Conservation (phyloP, 2,888 invertebrate genomes). For the Dermolepida albohirtum region DNA sequence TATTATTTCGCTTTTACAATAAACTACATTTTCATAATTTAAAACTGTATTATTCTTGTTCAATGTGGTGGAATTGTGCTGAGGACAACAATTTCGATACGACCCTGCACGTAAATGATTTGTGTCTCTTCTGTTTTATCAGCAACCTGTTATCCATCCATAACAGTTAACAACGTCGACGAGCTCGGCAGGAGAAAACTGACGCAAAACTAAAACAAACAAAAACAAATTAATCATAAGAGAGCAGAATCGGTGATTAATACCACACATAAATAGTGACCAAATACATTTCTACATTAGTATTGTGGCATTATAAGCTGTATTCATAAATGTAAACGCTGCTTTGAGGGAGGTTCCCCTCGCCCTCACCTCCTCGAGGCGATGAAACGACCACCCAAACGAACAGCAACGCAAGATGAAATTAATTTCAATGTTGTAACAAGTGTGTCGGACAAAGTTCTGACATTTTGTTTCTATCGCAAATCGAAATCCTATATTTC, state of each 20-base stretch:
- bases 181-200: conserved; percentile 1
- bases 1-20: too few species aligned
- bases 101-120: background rate
- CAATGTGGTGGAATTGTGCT: too few species aligned
- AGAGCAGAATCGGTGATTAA: conserved; percentile 11
- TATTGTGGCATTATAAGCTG: conserved; percentile 6
- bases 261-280: background rate
- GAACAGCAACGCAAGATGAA: conserved; percentile 6
- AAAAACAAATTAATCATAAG: conserved; percentile 13
- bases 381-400: too few species aligned
- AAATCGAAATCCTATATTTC: background rate
- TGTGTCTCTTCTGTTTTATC: background rate
- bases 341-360: background rate
- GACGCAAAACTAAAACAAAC: conserved; percentile 18
- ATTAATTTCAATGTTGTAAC: conserved; percentile 19
- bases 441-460: background rate
- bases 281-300: background rate
- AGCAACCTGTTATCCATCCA: conserved; percentile 10
- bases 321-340: conserved; percentile 18
- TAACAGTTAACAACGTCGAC: background rate
- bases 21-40: too few species aligned
- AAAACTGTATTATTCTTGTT: too few species aligned
- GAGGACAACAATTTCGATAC: too few species aligned
- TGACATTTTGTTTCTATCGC: background rate
- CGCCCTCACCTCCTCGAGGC: too few species aligned